Evolutionary conservation across 2,888 invertebrate species (phyloP).

Genomic region (Psylliodes chrysocephalus): DNA sequence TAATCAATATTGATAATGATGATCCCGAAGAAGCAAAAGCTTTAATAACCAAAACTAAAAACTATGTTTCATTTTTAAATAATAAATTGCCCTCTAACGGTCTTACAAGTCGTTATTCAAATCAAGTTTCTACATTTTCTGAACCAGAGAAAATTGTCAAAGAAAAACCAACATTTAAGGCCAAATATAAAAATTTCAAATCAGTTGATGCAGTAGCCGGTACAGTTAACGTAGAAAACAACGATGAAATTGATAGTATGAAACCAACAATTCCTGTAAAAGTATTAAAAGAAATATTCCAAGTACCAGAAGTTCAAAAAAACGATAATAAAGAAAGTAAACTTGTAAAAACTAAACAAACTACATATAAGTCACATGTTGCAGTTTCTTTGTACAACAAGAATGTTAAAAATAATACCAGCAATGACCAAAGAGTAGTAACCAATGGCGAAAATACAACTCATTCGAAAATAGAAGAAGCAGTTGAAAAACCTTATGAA

Average conservation of each 20-base stretch:
- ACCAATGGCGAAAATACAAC: too few species aligned
- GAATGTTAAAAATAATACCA: too few species aligned
- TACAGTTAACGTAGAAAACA: background rate
- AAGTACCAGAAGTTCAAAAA: background rate
- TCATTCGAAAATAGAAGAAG: too few species aligned
- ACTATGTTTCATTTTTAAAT: slow-evolving; percentile 43
- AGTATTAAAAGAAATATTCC: slow-evolving; percentile 28
- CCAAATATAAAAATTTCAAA: background rate
- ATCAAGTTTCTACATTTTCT: background rate
- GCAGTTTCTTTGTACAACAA: too few species aligned
- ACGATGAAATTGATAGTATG: background rate
- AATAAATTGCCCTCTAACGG: slow-evolving; percentile 42
- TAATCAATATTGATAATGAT: slow-evolving; percentile 45
- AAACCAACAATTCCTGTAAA: slow-evolving; percentile 25
- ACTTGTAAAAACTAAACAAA: too few species aligned
- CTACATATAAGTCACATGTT: too few species aligned
- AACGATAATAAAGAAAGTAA: background rate
- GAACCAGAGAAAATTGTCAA: background rate
- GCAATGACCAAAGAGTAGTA: too few species aligned
- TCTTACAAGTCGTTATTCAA: background rate
- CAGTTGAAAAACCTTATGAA: too few species aligned
- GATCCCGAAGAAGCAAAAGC: slow-evolving; percentile 36
- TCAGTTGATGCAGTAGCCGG: too few species aligned
- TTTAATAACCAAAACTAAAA: slow-evolving; percentile 43
- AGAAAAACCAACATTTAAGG: background rate